These are phyloP conservation scores for Tethea ocularis DNA, from an alignment of 2,888 invertebrate species.

Conservation along the genomic window DNA sequence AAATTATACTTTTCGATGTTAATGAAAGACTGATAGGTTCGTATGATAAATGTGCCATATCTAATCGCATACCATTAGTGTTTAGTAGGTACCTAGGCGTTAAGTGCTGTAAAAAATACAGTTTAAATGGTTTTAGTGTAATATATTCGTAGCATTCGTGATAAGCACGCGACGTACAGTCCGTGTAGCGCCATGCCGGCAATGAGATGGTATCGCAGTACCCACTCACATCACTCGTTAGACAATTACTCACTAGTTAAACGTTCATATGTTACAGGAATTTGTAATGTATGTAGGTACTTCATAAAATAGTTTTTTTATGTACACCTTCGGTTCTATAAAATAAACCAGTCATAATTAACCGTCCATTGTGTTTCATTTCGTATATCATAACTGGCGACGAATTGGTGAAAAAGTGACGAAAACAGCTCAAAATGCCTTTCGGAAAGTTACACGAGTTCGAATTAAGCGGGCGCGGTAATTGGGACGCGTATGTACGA, in stretches of 20 bases:
- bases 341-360: no score
- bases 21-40: constrained; percentile 79
- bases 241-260: constrained; percentile 33
- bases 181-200: constrained; percentile 11
- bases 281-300: no score
- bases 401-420: no score
- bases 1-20: constrained; percentile 46
- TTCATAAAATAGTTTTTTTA: no score
- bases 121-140: constrained; percentile 31
- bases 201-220: constrained; percentile 28
- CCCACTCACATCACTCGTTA: constrained; percentile 21
- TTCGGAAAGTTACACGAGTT: no score
- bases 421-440: no score
- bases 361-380: no score
- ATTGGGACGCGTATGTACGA: no score
- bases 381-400: no score
- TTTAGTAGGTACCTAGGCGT: constrained; percentile 24
- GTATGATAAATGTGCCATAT: constrained; percentile 78
- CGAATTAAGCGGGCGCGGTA: no score
- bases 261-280: constrained; percentile 22
- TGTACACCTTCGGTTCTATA: no score
- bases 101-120: constrained; percentile 20
- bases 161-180: constrained; percentile 24
- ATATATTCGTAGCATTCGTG: constrained; percentile 23
- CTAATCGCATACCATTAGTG: constrained; percentile 44